phyloP scores from a whole-genome alignment of 2,888 invertebrate species.

The Ptychoptera albimana region DNA sequence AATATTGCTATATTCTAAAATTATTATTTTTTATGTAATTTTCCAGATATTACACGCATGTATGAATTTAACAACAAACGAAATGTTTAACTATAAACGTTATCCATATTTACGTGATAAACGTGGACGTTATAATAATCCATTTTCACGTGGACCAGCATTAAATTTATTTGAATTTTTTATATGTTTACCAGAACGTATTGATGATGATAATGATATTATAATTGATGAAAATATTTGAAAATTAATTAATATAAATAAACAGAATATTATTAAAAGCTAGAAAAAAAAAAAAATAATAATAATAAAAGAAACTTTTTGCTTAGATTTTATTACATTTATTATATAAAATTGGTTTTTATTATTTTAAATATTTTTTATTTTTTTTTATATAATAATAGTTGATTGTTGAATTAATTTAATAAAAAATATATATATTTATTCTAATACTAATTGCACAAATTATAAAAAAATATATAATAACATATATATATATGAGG shows the following conservation, averaged over 20 bases:
- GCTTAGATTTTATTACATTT: not conserved
- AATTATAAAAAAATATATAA: too few species aligned
- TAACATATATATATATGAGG: too few species aligned
- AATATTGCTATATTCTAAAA: not conserved
- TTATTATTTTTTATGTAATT: slow-evolving; percentile 12
- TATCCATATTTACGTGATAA: slow-evolving; percentile 82
- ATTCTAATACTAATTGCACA: too few species aligned
- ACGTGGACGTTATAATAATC: slow-evolving; percentile 76
- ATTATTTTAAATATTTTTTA: not conserved
- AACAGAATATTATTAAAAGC: not conserved
- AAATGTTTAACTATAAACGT: slow-evolving; percentile 86
- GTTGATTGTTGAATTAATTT: too few species aligned
- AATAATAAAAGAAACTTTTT: not conserved
- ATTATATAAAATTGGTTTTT: not conserved
- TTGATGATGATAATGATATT: slow-evolving; percentile 53
- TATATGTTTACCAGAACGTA: slow-evolving; percentile 63
- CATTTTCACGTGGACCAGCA: slow-evolving; percentile 77
- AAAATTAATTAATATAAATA: slow-evolving; percentile 12
- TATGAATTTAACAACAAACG: slow-evolving; percentile 88
- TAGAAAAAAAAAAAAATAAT: not conserved
- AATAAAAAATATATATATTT: too few species aligned
- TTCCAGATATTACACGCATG: slow-evolving; percentile 75
- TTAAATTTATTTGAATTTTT: slow-evolving; percentile 82
- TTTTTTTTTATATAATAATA: too few species aligned
- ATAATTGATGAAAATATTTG: slow-evolving; percentile 45